Base-by-base conservation (phyloP, 2,797 vertebrate genomes). In the Alosa sapidissima region DNA sequence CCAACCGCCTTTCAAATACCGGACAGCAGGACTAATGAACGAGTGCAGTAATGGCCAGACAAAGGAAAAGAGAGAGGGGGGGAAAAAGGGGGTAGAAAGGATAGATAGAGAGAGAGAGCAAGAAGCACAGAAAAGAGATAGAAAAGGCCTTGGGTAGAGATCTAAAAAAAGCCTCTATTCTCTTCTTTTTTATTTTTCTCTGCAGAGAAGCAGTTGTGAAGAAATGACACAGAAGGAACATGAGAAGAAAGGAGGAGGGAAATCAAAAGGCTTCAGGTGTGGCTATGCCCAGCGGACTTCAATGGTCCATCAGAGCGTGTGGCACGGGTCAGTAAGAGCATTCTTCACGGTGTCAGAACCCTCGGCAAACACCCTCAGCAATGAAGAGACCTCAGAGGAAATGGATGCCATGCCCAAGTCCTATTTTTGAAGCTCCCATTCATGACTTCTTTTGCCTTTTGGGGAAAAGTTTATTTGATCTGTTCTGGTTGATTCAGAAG, bases 1-100 rank as follows among this genome's bases (percentile, higher is more conserved):
- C 87, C 87, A 90, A 90, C 89, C 87, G 90, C 87, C 89, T 89
- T 87, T 90, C 88, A 83, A 88, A 86, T 52, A 82, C 83, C 88
- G 88, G 86, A 88, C 89, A 85, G 88, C 82, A 88, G 86, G 87
- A 36, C 65, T 72, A 72, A 36, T 72, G 65, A 72, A 41, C 14
- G 33, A 36, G 65, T 68, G 65, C 84, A 91, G 10, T 72, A 72
- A 72, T 72, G 33, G 65, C 28, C 28, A 10, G 28, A 72, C 65
- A 72, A 72, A 72, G 6, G 28, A 16, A 41, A 16, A 14, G 33
- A 5, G 33, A 36, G 13, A 41, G 54, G 21, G 54, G 6, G 16
- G 16, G 11, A 3, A 16, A 5, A 3, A 19, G 19, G 52, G 14
- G 52, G 19, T 16, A 54, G 62, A 13, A 36, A 28, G 9, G 2